Percentiles rank a stretch among this genome's conserved stretches.
Evolutionary conservation across 2,797 vertebrate species (phyloP).

Genomic region (Ctenopoma kingsleyae): DNA sequence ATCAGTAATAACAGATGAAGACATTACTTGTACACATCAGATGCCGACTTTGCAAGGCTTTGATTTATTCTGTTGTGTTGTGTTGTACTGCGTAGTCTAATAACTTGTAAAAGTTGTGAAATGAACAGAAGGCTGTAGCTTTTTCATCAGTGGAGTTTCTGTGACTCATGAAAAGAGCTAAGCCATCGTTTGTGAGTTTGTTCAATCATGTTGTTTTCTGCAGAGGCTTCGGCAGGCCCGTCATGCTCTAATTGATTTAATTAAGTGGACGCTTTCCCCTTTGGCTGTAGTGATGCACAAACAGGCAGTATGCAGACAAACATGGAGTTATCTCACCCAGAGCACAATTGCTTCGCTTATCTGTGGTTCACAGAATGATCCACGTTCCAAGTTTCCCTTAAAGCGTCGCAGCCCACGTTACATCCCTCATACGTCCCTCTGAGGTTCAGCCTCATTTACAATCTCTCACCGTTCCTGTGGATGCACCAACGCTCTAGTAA

Average conservation of each 20-base stretch:
- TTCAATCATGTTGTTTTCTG: constrained; percentile 50
- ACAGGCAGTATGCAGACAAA: constrained; percentile 45
- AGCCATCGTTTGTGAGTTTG: constrained; percentile 44
- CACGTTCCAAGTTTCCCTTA: constrained; percentile 44
- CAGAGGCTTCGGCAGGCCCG: constrained; percentile 54
- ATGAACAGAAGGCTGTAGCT: not conserved
- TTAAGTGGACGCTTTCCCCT: constrained; percentile 64
- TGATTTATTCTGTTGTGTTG: not conserved
- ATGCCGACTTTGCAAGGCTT: not conserved
- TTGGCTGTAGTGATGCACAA: constrained; percentile 62
- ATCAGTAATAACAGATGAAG: not conserved
- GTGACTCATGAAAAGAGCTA: constrained; percentile 33
- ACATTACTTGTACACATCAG: not conserved
- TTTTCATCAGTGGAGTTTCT: constrained; percentile 6
- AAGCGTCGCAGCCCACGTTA: constrained; percentile 51
- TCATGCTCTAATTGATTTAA: constrained; percentile 81
- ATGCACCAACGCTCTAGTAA: constrained; percentile 29
- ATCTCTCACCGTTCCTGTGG: constrained; percentile 34
- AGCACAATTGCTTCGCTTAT: constrained; percentile 61
- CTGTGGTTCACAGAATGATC: constrained; percentile 66
- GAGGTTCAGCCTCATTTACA: constrained; percentile 53
- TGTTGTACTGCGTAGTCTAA: not conserved
- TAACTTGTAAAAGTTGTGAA: not conserved
- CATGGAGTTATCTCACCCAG: constrained; percentile 54
- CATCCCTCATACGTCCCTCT: constrained; percentile 36